Evolutionary conservation across 2,797 vertebrate genomes (phyloP).

Genomic region (Gymnoscopelus braueri): DNA sequence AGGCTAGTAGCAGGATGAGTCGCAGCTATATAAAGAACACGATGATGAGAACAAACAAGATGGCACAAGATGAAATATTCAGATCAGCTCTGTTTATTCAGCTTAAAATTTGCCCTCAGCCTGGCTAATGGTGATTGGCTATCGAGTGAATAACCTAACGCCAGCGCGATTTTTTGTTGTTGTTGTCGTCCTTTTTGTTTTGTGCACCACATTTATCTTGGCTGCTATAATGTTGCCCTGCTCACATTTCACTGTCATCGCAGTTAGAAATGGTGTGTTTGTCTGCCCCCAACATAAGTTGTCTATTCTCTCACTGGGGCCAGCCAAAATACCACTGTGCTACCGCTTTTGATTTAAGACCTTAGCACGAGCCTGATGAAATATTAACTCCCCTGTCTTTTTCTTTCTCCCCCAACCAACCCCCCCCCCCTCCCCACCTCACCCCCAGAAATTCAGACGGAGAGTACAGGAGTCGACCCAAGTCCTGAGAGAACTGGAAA

Average conservation of each 20-base stretch:
- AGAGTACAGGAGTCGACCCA: conserved; percentile 98
- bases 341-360: conserved; percentile 56
- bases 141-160: no score
- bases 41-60: conserved; percentile 48
- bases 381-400: conserved; percentile 58
- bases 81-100: conserved; percentile 62
- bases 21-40: conserved; percentile 51
- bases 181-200: conserved; percentile 19
- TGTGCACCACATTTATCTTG: neutral
- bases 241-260: conserved; percentile 45
- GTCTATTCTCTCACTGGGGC: conserved; percentile 1
- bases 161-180: no score
- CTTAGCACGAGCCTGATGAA: conserved; percentile 42
- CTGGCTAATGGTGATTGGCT: conserved; percentile 50
- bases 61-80: conserved; percentile 42
- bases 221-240: neutral
- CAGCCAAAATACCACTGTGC: conserved; percentile 39
- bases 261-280: conserved; percentile 21
- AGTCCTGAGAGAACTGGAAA: conserved; percentile 98
- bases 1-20: conserved; percentile 37
- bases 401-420: conserved; percentile 20
- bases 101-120: conserved; percentile 32
- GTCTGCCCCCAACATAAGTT: conserved; percentile 42
- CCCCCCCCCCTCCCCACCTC: neutral
- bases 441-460: conserved; percentile 93